Evolutionary conservation across 2,113 vertebrate genomes (phyloP), one percentile per base, ranked within the genome.

Genomic region (Otis tarda): DNA sequence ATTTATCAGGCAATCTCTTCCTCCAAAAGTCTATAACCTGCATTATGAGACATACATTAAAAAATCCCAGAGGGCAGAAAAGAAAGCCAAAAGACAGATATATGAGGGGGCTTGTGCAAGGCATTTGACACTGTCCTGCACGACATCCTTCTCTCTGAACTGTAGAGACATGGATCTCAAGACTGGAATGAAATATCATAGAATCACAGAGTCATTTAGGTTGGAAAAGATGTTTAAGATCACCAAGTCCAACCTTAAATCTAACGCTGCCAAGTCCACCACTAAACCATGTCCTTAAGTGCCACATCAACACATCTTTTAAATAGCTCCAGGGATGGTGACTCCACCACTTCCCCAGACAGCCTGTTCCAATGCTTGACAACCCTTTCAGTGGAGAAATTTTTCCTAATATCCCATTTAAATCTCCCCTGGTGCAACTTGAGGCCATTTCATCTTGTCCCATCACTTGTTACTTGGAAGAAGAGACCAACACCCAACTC

Each of bases 61-160:
- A 94, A 76, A 92, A 83, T 91, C 84, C 84, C 90, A 76, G 78
- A 73, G 82, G 78, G 69, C 23, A 57, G 59, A 68, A 90, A 83
- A 50, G 35, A 60, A 95, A 94, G 82, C n/a, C 71, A 94, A 86
- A 78, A 95, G 75, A 89, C 43, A 78, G 65, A 91, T 87, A 76
- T 60, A 84, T 49, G 69, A 89, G 12, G 7, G n/a, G 8, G 41
- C 43, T 64, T 43, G 41, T 43, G 41, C 41, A 43, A 43, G 41
- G 14, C 41, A 43, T 43, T 43, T 43, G 41, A 16, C 41, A 43
- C 41, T 43, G 41, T 43, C 41, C 41, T 6, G 14, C 41, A 43
- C 14, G 6, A 43, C 41, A 43, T 15, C 41, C 41, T 43, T 43
- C 41, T 43, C 41, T 43, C 41, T 43, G 41, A 43, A 16, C 41